Conservation (phyloP, 1,140 invertebrate genomes). For the Pseudachorutes palmiensis region DNA sequence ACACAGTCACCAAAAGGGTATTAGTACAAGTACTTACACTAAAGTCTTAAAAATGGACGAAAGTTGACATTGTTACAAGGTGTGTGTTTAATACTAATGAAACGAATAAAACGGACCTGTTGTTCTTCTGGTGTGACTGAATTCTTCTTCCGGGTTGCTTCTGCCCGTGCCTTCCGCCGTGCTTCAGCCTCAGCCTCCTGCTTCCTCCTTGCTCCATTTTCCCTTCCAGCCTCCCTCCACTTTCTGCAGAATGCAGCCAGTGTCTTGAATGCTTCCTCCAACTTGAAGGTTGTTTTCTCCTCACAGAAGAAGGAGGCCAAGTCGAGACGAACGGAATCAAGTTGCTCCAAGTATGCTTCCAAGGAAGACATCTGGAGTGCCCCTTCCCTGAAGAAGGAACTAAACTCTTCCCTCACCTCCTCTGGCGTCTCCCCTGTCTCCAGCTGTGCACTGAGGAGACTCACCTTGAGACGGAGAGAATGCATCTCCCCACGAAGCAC, state of each 20-base stretch:
- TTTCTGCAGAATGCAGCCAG: slow-evolving; percentile 77
- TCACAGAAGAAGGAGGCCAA: slow-evolving; percentile 93
- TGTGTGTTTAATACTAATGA: no score
- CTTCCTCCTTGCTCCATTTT: slow-evolving; percentile 66
- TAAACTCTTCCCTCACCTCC: slow-evolving; percentile 81
- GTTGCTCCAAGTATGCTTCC: slow-evolving; percentile 68
- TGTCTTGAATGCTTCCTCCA: slow-evolving; percentile 91
- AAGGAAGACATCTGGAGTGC: slow-evolving; percentile 59
- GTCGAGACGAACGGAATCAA: slow-evolving; percentile 67
- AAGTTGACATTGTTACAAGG: no score
- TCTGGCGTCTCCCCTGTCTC: slow-evolving; percentile 62
- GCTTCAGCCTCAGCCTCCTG: slow-evolving; percentile 74
- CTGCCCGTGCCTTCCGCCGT: slow-evolving; percentile 64
- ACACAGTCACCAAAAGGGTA: not conserved
- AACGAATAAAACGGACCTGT: no score
- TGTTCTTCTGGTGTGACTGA: no score
- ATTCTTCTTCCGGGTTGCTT: slow-evolving; percentile 58
- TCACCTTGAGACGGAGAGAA: slow-evolving; percentile 66
- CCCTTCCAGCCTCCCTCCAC: slow-evolving; percentile 70
- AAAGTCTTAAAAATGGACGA: no score
- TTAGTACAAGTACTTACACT: no score
- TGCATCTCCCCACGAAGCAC: slow-evolving; percentile 84
- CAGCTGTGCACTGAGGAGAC: slow-evolving; percentile 70
- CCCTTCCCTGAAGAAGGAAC: slow-evolving; percentile 70
- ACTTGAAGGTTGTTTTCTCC: slow-evolving; percentile 76